These are phyloP conservation scores for Ips typographus DNA, from an alignment of 1,140 invertebrate species.

Conservation along the genomic window DNA sequence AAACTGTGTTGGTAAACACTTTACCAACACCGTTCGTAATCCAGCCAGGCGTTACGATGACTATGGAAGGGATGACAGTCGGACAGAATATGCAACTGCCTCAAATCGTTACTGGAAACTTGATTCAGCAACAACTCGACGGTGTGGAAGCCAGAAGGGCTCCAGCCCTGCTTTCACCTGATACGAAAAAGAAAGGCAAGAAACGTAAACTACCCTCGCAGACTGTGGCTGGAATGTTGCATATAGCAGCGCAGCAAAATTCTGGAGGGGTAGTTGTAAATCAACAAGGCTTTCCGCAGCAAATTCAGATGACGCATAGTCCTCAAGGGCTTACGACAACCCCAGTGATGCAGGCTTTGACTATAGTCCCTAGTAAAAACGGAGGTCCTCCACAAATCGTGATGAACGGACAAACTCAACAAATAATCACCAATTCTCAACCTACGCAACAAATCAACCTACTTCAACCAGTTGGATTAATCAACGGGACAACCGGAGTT, in stretches of 20 bases:
- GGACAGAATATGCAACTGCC: slow-evolving; percentile 67
- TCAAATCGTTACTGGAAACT: slow-evolving; percentile 66
- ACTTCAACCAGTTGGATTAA: slow-evolving; percentile 76
- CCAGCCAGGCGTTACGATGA: slow-evolving; percentile 70
- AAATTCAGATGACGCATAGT: slow-evolving; percentile 65
- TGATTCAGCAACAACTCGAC: slow-evolving; percentile 61
- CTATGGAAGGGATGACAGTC: slow-evolving; percentile 67
- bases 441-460: slow-evolving; percentile 76
- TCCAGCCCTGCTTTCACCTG: slow-evolving; percentile 65
- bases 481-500: slow-evolving; percentile 70
- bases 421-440: slow-evolving; percentile 69
- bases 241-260: slow-evolving; percentile 62
- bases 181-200: slow-evolving; percentile 70
- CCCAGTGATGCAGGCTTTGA: slow-evolving; percentile 71
- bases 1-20: slow-evolving; percentile 79
- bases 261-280: slow-evolving; percentile 51
- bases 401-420: slow-evolving; percentile 72
- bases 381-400: slow-evolving; percentile 69
- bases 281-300: slow-evolving; percentile 61
- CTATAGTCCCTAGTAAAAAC: slow-evolving; percentile 73
- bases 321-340: slow-evolving; percentile 59
- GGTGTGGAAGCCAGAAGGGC: slow-evolving; percentile 52
- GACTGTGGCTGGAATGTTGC: slow-evolving; percentile 73
- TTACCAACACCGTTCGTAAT: slow-evolving; percentile 77
- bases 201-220: slow-evolving; percentile 71